Conservation (phyloP, 2,888 invertebrate species). For the Nesidiocoris tenuis region DNA sequence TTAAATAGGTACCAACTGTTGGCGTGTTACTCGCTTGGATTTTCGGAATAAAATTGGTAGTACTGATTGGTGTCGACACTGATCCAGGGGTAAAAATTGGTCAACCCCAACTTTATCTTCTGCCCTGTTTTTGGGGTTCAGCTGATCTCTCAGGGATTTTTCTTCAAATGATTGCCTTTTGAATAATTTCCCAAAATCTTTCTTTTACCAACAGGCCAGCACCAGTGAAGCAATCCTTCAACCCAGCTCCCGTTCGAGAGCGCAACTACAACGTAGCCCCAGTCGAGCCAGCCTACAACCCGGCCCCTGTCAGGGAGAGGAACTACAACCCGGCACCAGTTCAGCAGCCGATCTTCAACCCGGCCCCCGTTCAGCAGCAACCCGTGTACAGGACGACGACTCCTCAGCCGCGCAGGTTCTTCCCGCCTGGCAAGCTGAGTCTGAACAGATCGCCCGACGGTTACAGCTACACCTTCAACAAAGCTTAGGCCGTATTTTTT, state of each 20-base stretch:
- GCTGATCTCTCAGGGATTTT: too few species aligned
- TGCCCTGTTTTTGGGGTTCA: too few species aligned
- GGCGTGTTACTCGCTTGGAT: too few species aligned
- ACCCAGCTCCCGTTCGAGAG: constrained; percentile 54
- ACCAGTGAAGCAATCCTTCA: constrained; percentile 58
- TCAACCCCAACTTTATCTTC: too few species aligned
- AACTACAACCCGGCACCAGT: constrained; percentile 53
- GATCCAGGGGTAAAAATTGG: too few species aligned
- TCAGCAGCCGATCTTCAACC: constrained; percentile 59
- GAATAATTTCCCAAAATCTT: constrained; percentile 53
- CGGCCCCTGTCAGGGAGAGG: constrained; percentile 54
- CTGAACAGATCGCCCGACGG: constrained; percentile 85
- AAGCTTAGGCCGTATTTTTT: constrained; percentile 47
- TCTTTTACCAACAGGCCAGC: constrained; percentile 50
- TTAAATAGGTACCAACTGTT: too few species aligned
- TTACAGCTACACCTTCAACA: constrained; percentile 67
- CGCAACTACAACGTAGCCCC: constrained; percentile 55
- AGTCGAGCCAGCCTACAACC: constrained; percentile 57
- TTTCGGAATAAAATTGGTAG: too few species aligned
- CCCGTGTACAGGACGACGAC: constrained; percentile 59
- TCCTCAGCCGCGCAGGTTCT: constrained; percentile 70
- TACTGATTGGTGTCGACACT: too few species aligned
- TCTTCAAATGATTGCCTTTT: too few species aligned
- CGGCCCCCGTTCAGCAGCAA: constrained; percentile 57
- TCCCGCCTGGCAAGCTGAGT: constrained; percentile 81